These are phyloP conservation scores for Pseudomyrmex concolor DNA, from an alignment of 1,140 invertebrate species.

Conservation along the genomic window DNA sequence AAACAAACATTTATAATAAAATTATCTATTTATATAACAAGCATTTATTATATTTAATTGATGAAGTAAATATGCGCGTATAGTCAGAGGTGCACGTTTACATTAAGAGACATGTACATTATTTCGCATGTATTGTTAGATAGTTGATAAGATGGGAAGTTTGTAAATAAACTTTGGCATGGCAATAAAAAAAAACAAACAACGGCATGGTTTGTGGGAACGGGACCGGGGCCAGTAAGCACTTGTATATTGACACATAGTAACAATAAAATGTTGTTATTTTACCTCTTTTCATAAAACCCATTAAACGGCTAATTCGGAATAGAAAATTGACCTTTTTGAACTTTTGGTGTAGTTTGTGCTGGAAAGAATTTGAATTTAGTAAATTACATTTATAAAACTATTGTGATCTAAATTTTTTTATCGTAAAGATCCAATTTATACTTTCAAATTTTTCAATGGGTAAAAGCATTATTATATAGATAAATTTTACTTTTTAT, in stretches of 20 bases:
- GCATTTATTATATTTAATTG: constrained; percentile 52
- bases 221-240: constrained; percentile 75
- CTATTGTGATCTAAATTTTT: too few species aligned
- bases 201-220: constrained; percentile 56
- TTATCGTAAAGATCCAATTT: too few species aligned
- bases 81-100: background rate
- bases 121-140: constrained; percentile 20
- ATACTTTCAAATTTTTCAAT: too few species aligned
- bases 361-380: too few species aligned
- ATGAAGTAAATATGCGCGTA: background rate
- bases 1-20: too few species aligned
- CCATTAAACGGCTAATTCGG: background rate
- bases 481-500: too few species aligned
- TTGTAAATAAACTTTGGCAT: constrained; percentile 62
- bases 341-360: too few species aligned
- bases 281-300: constrained; percentile 3
- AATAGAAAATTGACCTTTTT: background rate
- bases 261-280: constrained; percentile 49
- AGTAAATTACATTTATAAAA: too few species aligned
- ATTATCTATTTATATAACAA: too few species aligned
- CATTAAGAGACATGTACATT: background rate
- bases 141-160: constrained; percentile 48
- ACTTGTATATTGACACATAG: constrained; percentile 62
- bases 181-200: background rate
- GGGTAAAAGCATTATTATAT: too few species aligned